Conservation (phyloP, 2,797 vertebrate species). For the Pterois miles region DNA sequence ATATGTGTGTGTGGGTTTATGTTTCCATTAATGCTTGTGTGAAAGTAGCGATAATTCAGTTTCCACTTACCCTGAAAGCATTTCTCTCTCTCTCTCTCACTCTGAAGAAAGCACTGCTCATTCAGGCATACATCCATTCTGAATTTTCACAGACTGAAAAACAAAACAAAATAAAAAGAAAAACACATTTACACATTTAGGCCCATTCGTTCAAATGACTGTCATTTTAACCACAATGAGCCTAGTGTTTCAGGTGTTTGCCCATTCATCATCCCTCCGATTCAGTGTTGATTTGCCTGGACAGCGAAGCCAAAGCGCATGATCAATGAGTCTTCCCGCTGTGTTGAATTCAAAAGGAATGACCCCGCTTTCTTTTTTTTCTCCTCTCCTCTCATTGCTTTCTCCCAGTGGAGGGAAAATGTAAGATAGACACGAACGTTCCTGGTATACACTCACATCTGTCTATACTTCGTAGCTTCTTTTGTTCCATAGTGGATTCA, state of each 20-base stretch:
- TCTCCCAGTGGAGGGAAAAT: constrained; percentile 85
- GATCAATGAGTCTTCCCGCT: constrained; percentile 79
- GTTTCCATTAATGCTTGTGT: constrained; percentile 57
- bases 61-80: constrained; percentile 51
- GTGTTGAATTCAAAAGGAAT: constrained; percentile 80
- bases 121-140: constrained; percentile 62
- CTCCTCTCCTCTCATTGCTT: constrained; percentile 79
- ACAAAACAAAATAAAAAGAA: constrained; percentile 41
- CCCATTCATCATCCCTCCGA: constrained; percentile 69
- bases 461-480: constrained; percentile 73
- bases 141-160: constrained; percentile 27
- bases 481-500: constrained; percentile 76
- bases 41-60: constrained; percentile 66
- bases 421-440: constrained; percentile 80
- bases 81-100: background rate
- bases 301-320: constrained; percentile 68
- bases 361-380: constrained; percentile 78
- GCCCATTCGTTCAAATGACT: constrained; percentile 66
- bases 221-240: constrained; percentile 76
- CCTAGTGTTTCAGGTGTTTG: constrained; percentile 76
- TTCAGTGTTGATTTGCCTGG: constrained; percentile 70
- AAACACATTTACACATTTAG: constrained; percentile 53
- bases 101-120: constrained; percentile 49
- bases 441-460: constrained; percentile 78
- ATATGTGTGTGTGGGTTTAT: constrained; percentile 53